Evolutionary conservation across 2,888 invertebrate species (phyloP).

Genomic region (Rhingia rostrata): DNA sequence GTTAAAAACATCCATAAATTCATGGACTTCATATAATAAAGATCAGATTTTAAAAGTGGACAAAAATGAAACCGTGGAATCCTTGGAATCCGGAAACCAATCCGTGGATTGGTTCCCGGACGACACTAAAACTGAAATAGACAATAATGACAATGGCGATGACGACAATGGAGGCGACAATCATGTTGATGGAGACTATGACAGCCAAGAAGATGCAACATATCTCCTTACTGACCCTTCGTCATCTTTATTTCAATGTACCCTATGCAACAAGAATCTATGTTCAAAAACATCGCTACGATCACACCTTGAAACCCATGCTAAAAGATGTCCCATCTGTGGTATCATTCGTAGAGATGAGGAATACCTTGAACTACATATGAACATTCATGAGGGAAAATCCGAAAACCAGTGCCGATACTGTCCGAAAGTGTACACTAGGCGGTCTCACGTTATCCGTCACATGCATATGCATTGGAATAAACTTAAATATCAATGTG

Average conservation of each 20-base stretch:
- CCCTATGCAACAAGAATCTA: constrained; percentile 25
- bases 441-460: constrained; percentile 79
- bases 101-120: not conserved
- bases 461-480: constrained; percentile 81
- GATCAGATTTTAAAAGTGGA: constrained; percentile 49
- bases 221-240: not conserved
- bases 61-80: not conserved
- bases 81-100: too few relatives aligned
- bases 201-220: not conserved
- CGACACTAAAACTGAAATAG: not conserved
- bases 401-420: constrained; percentile 80
- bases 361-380: constrained; percentile 80
- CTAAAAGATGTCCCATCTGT: constrained; percentile 77
- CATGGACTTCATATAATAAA: not conserved
- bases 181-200: not conserved
- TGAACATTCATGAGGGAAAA: constrained; percentile 81
- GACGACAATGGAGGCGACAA: constrained; percentile 31
- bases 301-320: constrained; percentile 21
- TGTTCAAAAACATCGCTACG: constrained; percentile 23
- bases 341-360: constrained; percentile 79
- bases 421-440: constrained; percentile 79
- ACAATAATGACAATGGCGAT: not conserved
- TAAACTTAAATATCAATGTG: constrained; percentile 81
- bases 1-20: constrained; percentile 77
- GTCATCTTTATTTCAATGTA: constrained; percentile 8